Percentiles rank a stretch among this genome's conserved stretches.
These are phyloP conservation scores for Tinamus guttatus DNA, from an alignment of 2,113 vertebrate species.

Conservation along the genomic window DNA sequence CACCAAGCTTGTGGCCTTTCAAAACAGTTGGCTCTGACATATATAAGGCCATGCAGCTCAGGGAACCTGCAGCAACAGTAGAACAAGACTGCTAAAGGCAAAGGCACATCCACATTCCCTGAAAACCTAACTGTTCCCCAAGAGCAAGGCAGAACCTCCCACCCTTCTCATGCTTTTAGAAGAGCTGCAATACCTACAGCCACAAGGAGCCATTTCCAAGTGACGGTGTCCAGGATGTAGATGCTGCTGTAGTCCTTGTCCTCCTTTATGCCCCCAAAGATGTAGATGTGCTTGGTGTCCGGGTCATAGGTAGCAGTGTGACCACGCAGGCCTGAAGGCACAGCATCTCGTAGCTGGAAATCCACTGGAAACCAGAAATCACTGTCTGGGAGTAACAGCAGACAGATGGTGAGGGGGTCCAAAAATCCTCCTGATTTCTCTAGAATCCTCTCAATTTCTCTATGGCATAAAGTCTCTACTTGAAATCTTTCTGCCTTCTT, in stretches of 20 bases:
- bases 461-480: background rate
- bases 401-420: background rate
- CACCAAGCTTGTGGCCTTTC: background rate
- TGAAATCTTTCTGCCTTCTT: background rate
- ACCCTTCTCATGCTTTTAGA: background rate
- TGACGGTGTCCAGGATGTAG: conserved; percentile 84
- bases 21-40: background rate
- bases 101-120: accelerated
- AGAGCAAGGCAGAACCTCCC: background rate
- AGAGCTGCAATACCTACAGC: conserved; percentile 78
- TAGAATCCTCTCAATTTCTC: background rate
- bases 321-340: conserved; percentile 75
- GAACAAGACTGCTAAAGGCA: background rate
- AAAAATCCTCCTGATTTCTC: background rate
- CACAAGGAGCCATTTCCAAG: conserved; percentile 88
- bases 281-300: conserved; percentile 83
- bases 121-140: background rate
- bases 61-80: background rate
- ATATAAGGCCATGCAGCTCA: background rate
- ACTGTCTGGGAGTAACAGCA: conserved; percentile 73
- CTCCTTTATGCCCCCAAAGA: conserved; percentile 87
- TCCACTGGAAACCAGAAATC: conserved; percentile 88
- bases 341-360: conserved; percentile 65
- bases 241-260: conserved; percentile 76
- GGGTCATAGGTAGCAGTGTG: conserved; percentile 88